Evolutionary conservation across 1,140 invertebrate genomes (phyloP), one percentile per base, ranked within the genome.

Genomic region (Orchesella cincta): DNA sequence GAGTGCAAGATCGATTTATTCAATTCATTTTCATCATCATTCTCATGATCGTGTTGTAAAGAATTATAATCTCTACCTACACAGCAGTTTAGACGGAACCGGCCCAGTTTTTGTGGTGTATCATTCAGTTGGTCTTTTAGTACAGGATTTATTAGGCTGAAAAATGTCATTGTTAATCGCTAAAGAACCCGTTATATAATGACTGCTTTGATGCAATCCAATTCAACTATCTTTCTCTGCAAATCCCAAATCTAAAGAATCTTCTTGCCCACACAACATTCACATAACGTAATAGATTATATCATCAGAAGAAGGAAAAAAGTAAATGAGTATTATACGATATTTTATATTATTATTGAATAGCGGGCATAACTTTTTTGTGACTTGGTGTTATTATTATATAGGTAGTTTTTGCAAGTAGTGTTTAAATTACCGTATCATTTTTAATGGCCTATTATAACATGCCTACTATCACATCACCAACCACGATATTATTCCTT

Each of bases 141-240:
- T n/a, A n/a, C n/a, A 46, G 20, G 8, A 46, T 46, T 46, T 46
- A 12, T 46, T 8, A 46, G 39, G 39, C 8, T 20, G 33, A 31
- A 31, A 67, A 67, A 31, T 67, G 62, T 67, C 62, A 67, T 67
- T 67, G 62, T 67, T 67, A 67, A 67, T 67, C 31, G 62, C 26
- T 31, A 29, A 67, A 67, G 5, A 14, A 29, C 26, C 62, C 62
- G 62, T 67, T 67, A 33, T 2, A 31, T n/a, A 16, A 67, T 67
- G 23, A 23, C 29, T n/a, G 20, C 31, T 31, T 31, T 18, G n/a
- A 29, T 67, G 28, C 29, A 67, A 31, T 12, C 20, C 39, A 67
- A 67, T 67, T 29, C 26, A 8, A 28, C 54, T 62, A 8, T 62
- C 5, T 62, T 46, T 46, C 26, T 57, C 54, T 57, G 12, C 54